Conservation (phyloP, 2,888 invertebrate genomes). For the Nymphalis urticae region DNA sequence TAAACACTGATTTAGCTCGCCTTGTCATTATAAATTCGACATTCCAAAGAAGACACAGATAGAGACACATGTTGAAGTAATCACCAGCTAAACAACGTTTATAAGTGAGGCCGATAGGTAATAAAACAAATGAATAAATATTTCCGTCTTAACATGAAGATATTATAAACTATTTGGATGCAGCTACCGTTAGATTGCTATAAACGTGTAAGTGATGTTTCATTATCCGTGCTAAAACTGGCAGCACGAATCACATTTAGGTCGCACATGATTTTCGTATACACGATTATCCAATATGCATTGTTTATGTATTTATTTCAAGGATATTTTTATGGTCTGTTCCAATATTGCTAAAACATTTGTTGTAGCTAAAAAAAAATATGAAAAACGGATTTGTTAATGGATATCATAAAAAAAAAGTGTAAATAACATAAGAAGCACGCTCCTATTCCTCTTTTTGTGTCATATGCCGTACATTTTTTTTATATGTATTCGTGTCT, state of each 20-base stretch:
- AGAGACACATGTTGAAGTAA: too few relatives aligned
- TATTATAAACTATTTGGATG: constrained; percentile 13
- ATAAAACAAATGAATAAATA: too few relatives aligned
- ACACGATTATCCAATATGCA: constrained; percentile 48
- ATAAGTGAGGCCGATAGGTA: too few relatives aligned
- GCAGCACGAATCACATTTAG: constrained; percentile 62
- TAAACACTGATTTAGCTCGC: too few relatives aligned
- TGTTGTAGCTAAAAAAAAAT: not conserved
- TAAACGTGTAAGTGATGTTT: constrained; percentile 48
- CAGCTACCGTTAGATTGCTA: constrained; percentile 32
- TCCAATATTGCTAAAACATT: not conserved
- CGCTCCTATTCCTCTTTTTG: not conserved
- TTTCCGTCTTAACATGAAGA: not conserved
- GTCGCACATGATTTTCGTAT: constrained; percentile 56
- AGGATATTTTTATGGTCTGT: not conserved
- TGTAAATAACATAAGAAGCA: not conserved
- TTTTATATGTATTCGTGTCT: constrained; percentile 40
- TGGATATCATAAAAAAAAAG: not conserved
- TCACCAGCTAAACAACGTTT: too few relatives aligned
- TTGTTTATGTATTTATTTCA: constrained; percentile 43
- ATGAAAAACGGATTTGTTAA: too few relatives aligned
- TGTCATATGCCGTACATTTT: not conserved
- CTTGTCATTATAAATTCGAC: too few relatives aligned
- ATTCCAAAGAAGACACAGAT: too few relatives aligned
- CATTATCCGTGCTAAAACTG: constrained; percentile 63